Evolutionary conservation across 2,888 invertebrate genomes (phyloP).

Genomic region (Tuberolachnus salignus): DNA sequence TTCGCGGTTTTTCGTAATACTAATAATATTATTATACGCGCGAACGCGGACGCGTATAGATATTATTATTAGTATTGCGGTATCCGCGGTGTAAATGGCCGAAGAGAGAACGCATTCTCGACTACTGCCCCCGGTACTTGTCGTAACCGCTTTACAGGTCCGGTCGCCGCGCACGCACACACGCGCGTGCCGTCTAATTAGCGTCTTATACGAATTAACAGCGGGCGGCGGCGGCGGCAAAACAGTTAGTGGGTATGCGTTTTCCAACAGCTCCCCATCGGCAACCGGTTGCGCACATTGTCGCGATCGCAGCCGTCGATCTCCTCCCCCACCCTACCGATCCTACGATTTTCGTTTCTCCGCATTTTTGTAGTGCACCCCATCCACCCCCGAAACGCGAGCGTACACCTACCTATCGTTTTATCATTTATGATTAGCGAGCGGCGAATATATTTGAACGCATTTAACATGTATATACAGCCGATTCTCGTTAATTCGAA

Average conservation of each 20-base stretch:
- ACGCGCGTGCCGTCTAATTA: slow-evolving; percentile 25
- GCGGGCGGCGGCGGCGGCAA: not conserved
- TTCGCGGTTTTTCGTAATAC: no score
- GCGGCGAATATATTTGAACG: no score
- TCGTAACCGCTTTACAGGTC: not conserved
- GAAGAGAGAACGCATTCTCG: not conserved
- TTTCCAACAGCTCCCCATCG: slow-evolving; percentile 18
- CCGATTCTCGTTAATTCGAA: no score
- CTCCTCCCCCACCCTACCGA: not conserved
- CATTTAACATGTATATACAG: no score
- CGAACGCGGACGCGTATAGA: no score
- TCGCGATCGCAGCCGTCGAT: slow-evolving; percentile 6
- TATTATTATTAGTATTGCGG: not conserved
- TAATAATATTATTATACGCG: no score
- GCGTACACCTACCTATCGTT: no score
- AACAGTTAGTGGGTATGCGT: not conserved
- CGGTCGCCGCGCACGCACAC: not conserved
- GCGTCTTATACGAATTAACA: slow-evolving; percentile 52
- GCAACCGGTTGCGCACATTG: slow-evolving; percentile 27
- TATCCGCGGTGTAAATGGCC: not conserved
- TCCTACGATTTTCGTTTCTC: not conserved
- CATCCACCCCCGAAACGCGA: not conserved
- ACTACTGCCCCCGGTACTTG: not conserved
- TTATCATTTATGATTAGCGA: no score
- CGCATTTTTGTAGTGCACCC: no score